A percentile compares a stretch with the other conserved stretches of the same genome.
Evolutionary conservation across 2,888 invertebrate genomes (phyloP).

Genomic region (Asteroscopus sphinx): DNA sequence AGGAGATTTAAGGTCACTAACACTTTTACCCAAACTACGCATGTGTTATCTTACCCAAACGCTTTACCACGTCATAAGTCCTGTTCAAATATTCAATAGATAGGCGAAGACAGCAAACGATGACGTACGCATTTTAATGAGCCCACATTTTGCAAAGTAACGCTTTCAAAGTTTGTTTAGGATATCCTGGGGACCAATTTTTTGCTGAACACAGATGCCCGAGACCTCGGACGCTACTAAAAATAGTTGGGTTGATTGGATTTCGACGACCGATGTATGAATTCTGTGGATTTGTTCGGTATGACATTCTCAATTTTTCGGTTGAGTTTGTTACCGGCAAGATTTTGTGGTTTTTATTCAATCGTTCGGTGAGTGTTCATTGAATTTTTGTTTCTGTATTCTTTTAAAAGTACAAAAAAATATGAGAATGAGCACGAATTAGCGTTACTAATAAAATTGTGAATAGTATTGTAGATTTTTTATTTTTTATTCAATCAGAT

Average conservation of each 20-base stretch:
- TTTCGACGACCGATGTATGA: slow-evolving; percentile 47
- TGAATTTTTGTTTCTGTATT: too few species aligned
- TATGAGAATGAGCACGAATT: too few species aligned
- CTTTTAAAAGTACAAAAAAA: too few species aligned
- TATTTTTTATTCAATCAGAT: too few species aligned
- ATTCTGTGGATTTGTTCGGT: slow-evolving; percentile 44
- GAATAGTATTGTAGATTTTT: too few species aligned
- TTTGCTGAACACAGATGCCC: slow-evolving; percentile 59
- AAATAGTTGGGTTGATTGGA: slow-evolving; percentile 65
- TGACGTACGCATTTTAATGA: slow-evolving; percentile 71
- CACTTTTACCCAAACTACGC: slow-evolving; percentile 1
- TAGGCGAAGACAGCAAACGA: slow-evolving; percentile 46
- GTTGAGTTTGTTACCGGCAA: slow-evolving; percentile 18
- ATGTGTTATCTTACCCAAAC: slow-evolving; percentile 16
- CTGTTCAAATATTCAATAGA: slow-evolving; percentile 51
- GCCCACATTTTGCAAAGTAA: slow-evolving; percentile 65
- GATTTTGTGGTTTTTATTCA: slow-evolving; percentile 6
- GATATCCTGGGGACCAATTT: slow-evolving; percentile 56
- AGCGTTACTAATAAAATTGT: too few species aligned
- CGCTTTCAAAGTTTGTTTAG: slow-evolving; percentile 71
- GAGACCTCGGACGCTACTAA: slow-evolving; percentile 18
- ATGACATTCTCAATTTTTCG: slow-evolving; percentile 26
- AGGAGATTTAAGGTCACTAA: background rate
- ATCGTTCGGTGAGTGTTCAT: background rate
- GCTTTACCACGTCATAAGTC: slow-evolving; percentile 18